Percentiles rank a stretch among this genome's conserved stretches.
Evolutionary conservation across 2,888 invertebrate species (phyloP).

Genomic region (Andrena flavipes): DNA sequence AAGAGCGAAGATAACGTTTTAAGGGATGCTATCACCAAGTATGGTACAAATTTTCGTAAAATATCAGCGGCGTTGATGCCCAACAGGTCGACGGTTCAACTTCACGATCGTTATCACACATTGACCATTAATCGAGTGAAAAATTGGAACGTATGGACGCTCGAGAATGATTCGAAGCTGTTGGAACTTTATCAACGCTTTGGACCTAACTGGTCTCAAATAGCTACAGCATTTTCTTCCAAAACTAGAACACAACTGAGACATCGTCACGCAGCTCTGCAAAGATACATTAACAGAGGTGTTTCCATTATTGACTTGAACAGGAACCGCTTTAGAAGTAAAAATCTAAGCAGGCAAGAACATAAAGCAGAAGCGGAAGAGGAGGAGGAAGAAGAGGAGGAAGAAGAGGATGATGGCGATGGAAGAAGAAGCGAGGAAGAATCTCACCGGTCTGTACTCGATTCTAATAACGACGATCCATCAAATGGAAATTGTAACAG

Average conservation of each 20-base stretch:
- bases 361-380: not conserved
- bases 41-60: slow-evolving; percentile 87
- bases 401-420: not conserved
- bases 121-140: slow-evolving; percentile 83
- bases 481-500: slow-evolving; percentile 78
- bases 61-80: slow-evolving; percentile 87
- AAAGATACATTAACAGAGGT: slow-evolving; percentile 73
- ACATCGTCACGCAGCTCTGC: slow-evolving; percentile 86
- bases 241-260: slow-evolving; percentile 87
- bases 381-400: not conserved
- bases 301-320: slow-evolving; percentile 44
- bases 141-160: slow-evolving; percentile 87
- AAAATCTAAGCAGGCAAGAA: not conserved
- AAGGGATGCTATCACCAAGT: slow-evolving; percentile 87
- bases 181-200: slow-evolving; percentile 85
- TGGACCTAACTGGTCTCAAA: slow-evolving; percentile 85
- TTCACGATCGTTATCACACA: slow-evolving; percentile 87
- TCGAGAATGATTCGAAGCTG: slow-evolving; percentile 88
- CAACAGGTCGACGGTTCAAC: slow-evolving; percentile 87
- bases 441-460: too few species aligned
- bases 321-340: not conserved
- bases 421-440: not conserved
- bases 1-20: slow-evolving; percentile 89
- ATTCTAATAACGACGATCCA: not conserved
- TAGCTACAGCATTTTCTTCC: slow-evolving; percentile 86